phyloP scores from a whole-genome alignment of 2,888 invertebrate species.

The Mythimna lalbum region DNA sequence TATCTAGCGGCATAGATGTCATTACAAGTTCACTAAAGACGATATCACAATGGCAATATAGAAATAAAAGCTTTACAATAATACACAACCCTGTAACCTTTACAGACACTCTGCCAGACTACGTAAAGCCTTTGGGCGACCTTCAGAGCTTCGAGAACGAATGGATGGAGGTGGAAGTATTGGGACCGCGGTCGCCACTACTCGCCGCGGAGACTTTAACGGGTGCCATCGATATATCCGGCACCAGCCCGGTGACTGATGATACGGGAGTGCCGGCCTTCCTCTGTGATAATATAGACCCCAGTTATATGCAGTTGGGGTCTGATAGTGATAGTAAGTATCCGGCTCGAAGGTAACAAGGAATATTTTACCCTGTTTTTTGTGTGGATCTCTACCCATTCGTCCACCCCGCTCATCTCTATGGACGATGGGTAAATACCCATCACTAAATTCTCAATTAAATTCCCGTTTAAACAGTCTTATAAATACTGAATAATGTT shows the following conservation, averaged over 20 bases:
- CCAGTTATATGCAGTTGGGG: slow-evolving; percentile 89
- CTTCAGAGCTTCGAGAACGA: slow-evolving; percentile 96
- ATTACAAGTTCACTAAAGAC: no score
- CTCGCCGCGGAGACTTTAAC: slow-evolving; percentile 69
- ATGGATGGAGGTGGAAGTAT: slow-evolving; percentile 97
- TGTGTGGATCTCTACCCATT: no score
- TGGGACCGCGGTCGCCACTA: slow-evolving; percentile 90
- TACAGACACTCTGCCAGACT: slow-evolving; percentile 82
- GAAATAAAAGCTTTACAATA: neutral
- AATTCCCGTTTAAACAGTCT: no score
- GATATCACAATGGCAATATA: no score
- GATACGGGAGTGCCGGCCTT: slow-evolving; percentile 91
- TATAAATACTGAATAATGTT: no score
- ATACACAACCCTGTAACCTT: neutral
- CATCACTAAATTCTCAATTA: no score
- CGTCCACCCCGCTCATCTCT: no score
- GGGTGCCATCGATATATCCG: slow-evolving; percentile 82
- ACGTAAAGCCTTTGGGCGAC: slow-evolving; percentile 93
- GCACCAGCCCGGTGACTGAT: slow-evolving; percentile 74
- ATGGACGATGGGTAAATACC: no score
- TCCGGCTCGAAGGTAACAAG: neutral
- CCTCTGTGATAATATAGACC: slow-evolving; percentile 91
- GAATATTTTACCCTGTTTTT: no score
- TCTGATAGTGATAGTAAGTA: slow-evolving; percentile 87
- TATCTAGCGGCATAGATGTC: no score